A percentile compares a stretch with the other conserved stretches of the same genome.
phyloP scores from a whole-genome alignment of 2,797 vertebrate species.

The Betta splendens region DNA sequence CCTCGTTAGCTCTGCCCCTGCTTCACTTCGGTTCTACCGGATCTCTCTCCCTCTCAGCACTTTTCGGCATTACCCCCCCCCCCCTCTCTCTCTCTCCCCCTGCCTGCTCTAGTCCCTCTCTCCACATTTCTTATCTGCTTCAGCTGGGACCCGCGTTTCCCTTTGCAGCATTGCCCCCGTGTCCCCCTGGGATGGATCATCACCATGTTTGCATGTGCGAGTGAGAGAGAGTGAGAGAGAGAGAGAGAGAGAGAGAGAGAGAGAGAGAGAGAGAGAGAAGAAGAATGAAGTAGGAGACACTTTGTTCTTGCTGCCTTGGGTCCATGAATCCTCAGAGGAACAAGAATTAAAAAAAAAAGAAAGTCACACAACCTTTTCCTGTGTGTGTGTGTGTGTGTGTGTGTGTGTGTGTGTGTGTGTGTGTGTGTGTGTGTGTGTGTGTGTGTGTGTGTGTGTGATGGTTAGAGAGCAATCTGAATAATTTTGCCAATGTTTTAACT shows the following conservation, averaged over 20 bases:
- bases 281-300: slow-evolving; percentile 1
- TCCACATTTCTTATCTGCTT: slow-evolving; percentile 48
- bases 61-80: slow-evolving; percentile 28
- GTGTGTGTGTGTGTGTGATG: slow-evolving; percentile 9
- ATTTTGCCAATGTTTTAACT: slow-evolving; percentile 28
- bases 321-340: slow-evolving; percentile 46
- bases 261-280: slow-evolving; percentile 2
- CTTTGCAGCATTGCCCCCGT: slow-evolving; percentile 41
- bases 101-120: not conserved
- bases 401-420: too few relatives aligned
- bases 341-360: slow-evolving; percentile 34
- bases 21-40: slow-evolving; percentile 13
- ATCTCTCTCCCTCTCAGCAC: slow-evolving; percentile 32
- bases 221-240: slow-evolving; percentile 3
- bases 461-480: slow-evolving; percentile 6
- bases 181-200: slow-evolving; percentile 44
- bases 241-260: not conserved
- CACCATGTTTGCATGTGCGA: slow-evolving; percentile 20
- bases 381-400: too few relatives aligned
- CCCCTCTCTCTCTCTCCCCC: not conserved
- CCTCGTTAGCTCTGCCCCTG: slow-evolving; percentile 33
- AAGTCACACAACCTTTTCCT: slow-evolving; percentile 31
- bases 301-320: slow-evolving; percentile 41
- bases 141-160: slow-evolving; percentile 57
- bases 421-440: too few relatives aligned